phyloP scores from a whole-genome alignment of 2,888 invertebrate species.

The Drosophila greeni region DNA sequence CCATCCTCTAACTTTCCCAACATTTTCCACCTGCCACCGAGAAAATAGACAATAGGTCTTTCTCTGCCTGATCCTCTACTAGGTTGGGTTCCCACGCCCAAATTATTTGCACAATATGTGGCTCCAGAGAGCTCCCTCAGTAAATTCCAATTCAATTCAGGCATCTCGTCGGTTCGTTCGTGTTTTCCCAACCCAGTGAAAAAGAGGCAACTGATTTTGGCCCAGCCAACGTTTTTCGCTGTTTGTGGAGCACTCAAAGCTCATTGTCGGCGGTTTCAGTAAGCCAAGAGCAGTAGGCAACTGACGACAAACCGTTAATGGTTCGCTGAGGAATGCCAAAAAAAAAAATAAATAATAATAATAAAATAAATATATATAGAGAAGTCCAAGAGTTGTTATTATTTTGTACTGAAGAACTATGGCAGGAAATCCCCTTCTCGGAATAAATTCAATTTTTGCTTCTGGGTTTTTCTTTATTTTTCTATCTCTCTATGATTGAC shows the following conservation, averaged over 20 bases:
- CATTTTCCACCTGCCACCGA: conserved; percentile 25
- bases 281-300: conserved; percentile 20
- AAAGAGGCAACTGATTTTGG: conserved; percentile 28
- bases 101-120: conserved; percentile 54
- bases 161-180: conserved; percentile 52
- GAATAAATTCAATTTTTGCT: conserved; percentile 43
- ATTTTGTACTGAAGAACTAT: conserved; percentile 37
- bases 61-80: conserved; percentile 12
- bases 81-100: conserved; percentile 61
- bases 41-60: conserved; percentile 29
- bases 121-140: conserved; percentile 32
- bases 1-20: conserved; percentile 57
- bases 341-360: conserved; percentile 9
- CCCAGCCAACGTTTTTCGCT: conserved; percentile 22
- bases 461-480: conserved; percentile 24
- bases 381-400: conserved; percentile 43
- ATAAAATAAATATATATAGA: conserved; percentile 6
- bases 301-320: conserved; percentile 53
- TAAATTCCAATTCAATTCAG: conserved; percentile 67
- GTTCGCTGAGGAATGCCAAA: conserved; percentile 36
- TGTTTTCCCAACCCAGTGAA: conserved; percentile 70
- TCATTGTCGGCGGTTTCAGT: conserved; percentile 36
- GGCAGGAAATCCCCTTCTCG: conserved; percentile 33
- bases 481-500: conserved; percentile 5
- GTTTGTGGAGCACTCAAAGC: conserved; percentile 39